phyloP scores from a whole-genome alignment of 2,797 vertebrate genomes.

The Babyrousa celebensis region DNA sequence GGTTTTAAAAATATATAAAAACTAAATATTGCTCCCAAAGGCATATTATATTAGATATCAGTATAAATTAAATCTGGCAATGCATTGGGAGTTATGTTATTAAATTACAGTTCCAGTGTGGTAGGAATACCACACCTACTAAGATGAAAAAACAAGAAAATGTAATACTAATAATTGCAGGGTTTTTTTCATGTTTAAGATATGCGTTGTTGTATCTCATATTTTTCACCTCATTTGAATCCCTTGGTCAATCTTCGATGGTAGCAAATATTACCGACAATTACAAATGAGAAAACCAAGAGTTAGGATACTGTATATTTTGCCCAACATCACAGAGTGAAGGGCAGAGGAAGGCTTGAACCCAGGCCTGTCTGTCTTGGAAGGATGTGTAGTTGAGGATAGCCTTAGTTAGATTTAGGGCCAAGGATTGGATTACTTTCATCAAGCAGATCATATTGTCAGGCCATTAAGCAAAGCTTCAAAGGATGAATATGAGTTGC shows the following conservation, averaged over 20 bases:
- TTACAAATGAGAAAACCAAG: constrained; percentile 41
- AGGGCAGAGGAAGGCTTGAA: neutral
- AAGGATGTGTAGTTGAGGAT: constrained; percentile 12
- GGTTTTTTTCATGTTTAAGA: constrained; percentile 26
- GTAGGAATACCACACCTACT: neutral
- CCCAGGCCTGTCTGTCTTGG: neutral
- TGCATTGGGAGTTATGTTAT: neutral
- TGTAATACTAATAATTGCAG: neutral
- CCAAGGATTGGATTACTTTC: constrained; percentile 29
- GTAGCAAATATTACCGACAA: neutral
- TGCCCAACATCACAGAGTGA: neutral
- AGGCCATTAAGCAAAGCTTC: constrained; percentile 23
- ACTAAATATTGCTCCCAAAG: neutral
- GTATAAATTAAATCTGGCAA: constrained; percentile 57
- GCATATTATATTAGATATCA: constrained; percentile 18
- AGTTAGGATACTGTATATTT: constrained; percentile 15
- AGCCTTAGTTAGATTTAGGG: constrained; percentile 1
- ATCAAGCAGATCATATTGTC: neutral
- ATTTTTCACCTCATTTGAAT: neutral
- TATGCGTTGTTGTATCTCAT: neutral
- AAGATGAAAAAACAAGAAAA: neutral
- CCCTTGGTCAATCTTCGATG: neutral
- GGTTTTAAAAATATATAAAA: neutral
- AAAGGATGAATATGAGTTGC: constrained; percentile 46
- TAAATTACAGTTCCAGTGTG: constrained; percentile 3